Percentiles rank a stretch among this genome's conserved stretches.
phyloP scores from a whole-genome alignment of 2,797 vertebrate genomes.

The Rhabdophis nuchalis region DNA sequence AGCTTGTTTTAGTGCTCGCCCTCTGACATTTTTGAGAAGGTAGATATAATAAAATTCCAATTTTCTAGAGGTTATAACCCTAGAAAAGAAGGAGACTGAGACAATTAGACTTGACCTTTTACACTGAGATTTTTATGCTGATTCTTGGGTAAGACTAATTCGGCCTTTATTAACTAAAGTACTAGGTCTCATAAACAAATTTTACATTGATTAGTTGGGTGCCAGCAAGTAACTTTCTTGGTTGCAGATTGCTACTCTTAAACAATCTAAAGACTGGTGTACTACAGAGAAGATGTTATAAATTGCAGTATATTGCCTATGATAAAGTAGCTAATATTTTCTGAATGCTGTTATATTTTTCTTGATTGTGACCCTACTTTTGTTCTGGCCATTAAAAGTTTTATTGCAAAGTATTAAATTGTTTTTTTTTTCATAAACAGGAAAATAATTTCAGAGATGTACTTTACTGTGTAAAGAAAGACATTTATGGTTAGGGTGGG shows the following conservation, averaged over 20 bases:
- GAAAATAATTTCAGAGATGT: neutral
- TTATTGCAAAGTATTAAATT: neutral
- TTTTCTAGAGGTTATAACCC: neutral
- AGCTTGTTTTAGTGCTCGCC: neutral
- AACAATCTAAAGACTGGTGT: neutral
- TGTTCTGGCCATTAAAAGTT: neutral
- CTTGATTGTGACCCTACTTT: neutral
- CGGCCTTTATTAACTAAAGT: neutral
- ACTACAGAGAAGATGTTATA: neutral
- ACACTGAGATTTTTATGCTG: neutral
- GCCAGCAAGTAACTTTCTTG: neutral
- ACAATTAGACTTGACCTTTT: neutral
- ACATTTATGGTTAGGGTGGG: neutral
- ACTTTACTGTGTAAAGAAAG: neutral
- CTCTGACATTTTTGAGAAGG: neutral
- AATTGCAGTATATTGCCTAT: neutral
- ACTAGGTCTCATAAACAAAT: neutral
- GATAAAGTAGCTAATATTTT: neutral
- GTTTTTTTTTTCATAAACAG: neutral
- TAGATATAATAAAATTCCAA: neutral
- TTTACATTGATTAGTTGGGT: neutral
- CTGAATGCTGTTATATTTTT: neutral
- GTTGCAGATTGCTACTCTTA: neutral
- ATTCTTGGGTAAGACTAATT: neutral
- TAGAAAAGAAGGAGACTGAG: neutral